These are phyloP conservation scores for Microtus pennsylvanicus DNA, from an alignment of 2,113 vertebrate genomes.

Conservation along the genomic window DNA sequence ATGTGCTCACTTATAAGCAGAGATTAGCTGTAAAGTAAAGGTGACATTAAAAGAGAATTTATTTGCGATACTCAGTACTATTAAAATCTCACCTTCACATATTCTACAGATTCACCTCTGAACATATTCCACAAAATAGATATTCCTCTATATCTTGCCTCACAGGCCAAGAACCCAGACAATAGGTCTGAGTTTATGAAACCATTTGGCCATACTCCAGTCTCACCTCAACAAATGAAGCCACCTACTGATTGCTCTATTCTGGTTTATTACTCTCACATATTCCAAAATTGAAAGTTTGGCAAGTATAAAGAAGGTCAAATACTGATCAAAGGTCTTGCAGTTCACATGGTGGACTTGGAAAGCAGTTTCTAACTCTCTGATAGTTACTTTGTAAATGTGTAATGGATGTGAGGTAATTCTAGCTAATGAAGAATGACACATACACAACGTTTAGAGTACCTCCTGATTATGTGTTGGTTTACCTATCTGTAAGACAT, in stretches of 20 bases:
- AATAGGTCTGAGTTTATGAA: background rate
- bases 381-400: constrained; percentile 10
- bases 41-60: background rate
- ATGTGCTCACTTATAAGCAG: background rate
- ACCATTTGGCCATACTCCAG: background rate
- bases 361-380: background rate
- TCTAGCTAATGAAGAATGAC: background rate
- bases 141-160: background rate
- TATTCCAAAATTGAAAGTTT: background rate
- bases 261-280: background rate
- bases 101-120: background rate
- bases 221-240: background rate
- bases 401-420: background rate
- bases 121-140: background rate
- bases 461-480: background rate
- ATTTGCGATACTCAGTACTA: background rate
- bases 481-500: background rate
- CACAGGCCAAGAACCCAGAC: background rate
- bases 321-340: background rate
- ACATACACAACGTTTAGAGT: background rate
- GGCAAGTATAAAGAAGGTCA: background rate
- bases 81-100: background rate
- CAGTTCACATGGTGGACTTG: background rate
- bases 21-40: background rate
- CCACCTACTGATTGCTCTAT: background rate